Base-by-base conservation (phyloP, 1,140 invertebrate species). In the Temnothorax curvispinosus region DNA sequence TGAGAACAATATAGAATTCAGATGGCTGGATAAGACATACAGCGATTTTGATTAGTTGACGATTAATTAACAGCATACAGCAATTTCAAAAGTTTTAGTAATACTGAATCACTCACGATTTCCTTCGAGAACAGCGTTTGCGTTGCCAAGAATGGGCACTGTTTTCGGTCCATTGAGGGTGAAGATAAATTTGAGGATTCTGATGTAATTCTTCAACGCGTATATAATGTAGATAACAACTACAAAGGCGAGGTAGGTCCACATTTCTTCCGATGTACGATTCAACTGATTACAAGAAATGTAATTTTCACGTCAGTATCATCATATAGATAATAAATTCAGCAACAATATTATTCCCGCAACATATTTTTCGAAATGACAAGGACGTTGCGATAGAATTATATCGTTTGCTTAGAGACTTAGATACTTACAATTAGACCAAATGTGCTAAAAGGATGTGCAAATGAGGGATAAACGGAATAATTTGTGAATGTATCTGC, bases 81-180 rank as follows among this genome's bases (percentile, higher is more conserved):
- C 7, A 21, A 74, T 56, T 69, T 35, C 3, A 88, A 27, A 41
- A 5, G 11, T 47, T 54, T 86, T 91, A 74, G 27, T 44, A 47
- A 58, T 9, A 72, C 44, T 5, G 27, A 44, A 38, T 47, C 7
- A 93, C 95, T 95, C 90, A 96, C 96, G 76, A 69, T 95, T 92
- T 38, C 95, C 93, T 13, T 95, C 93, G 13, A 93, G 93, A 35
- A 95, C 88, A 3, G 94, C 65, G 72, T 95, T 89, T 18, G 94
- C 95, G 88, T 97, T 97, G 56, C 96, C 96, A 35, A 97, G 71
- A 18, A 97, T 80, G 0, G 96, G 96, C 4, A 96, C 50, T 2
- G 95, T 88, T 2, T 94, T 93, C 1, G 96, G 96, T 18, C 97
- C 97, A 32, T 76, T 47, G 0, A 94, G 60, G 3, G 80, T 67